A percentile compares a stretch with the other conserved stretches of the same genome.
phyloP scores from a whole-genome alignment of 2,888 invertebrate species.

The Rhagophthalmus giganteus region DNA sequence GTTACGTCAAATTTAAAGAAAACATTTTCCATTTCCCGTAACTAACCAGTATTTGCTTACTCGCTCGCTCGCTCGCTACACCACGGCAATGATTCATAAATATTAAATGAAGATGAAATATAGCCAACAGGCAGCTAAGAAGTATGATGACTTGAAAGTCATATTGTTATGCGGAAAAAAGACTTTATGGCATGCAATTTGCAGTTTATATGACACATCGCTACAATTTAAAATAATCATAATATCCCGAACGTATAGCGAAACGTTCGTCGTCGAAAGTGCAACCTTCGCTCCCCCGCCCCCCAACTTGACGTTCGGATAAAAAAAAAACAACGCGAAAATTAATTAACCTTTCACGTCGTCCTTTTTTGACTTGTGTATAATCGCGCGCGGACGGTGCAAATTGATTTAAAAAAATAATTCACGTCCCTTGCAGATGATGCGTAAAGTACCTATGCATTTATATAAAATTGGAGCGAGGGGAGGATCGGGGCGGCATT shows the following conservation, averaged over 20 bases:
- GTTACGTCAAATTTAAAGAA: no score
- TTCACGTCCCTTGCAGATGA: slow-evolving; percentile 17
- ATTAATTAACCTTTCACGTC: neutral
- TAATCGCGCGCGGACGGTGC: neutral
- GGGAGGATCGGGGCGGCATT: slow-evolving; percentile 1
- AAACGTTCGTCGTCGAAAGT: slow-evolving; percentile 3
- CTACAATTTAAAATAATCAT: slow-evolving; percentile 24
- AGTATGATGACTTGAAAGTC: slow-evolving; percentile 19
- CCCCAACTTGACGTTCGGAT: no score
- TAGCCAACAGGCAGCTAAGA: slow-evolving; percentile 20
- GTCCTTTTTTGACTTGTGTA: neutral
- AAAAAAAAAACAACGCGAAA: no score
- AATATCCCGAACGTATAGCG: neutral
- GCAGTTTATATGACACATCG: slow-evolving; percentile 33
- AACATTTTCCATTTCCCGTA: no score
- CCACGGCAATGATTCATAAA: slow-evolving; percentile 13
- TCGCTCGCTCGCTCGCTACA: no score
- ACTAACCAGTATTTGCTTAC: no score
- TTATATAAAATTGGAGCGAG: slow-evolving; percentile 19
- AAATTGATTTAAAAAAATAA: slow-evolving; percentile 16
- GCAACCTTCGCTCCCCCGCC: no score
- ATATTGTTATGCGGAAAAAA: slow-evolving; percentile 21
- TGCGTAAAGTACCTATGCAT: slow-evolving; percentile 18
- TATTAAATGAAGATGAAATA: slow-evolving; percentile 28
- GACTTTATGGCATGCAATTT: slow-evolving; percentile 34